Evolutionary conservation across 2,797 vertebrate genomes (phyloP), one percentile per base, ranked within the genome.

Genomic region (Tolypeutes matacus): DNA sequence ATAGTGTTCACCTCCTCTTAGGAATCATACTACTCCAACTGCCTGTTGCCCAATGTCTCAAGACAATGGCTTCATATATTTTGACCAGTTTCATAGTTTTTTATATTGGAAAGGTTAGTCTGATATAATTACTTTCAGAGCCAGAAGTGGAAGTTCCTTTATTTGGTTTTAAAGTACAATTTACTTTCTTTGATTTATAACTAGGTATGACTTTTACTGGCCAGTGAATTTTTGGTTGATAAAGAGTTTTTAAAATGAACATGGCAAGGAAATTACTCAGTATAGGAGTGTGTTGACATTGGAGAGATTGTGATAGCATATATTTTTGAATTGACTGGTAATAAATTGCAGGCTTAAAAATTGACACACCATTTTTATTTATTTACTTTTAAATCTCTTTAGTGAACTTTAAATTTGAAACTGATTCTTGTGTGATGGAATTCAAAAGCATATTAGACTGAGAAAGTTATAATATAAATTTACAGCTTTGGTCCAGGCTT

Each of bases 321-420:
- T 29, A 25, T 65, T 77, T 95, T 93, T 73, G 31, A 94, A 62
- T 85, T 77, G n/a, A 72, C 56, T 7, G 20, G 25, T 93, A 85
- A 58, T 67, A 69, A 94, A 72, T 94, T 72, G 10, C 9, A 70
- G 21, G 85, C 86, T 67, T 58, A 67, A 95, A 92, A 80, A 42
- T 25, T 81, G 62, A 72, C 14, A 64, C 70, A 34, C 64, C 17
- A 56, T 51, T 87, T 86, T 76, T 31, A 73, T 21, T 72, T 65
- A 76, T 81, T 83, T 1, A 49, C 11, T 51, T 86, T 70, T 56
- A 82, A 81, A 94, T 82, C 64, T 90, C 6, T 72, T 58, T 12
- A 72, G 31, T 85, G 42, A 80, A 60, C 51, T 91, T 95, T 51
- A 67, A 67, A 86, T 94, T 72, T 91, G 49, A 94, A 91, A 58